Base-by-base conservation (phyloP, 2,113 vertebrate species). In the Corapipo altera region DNA sequence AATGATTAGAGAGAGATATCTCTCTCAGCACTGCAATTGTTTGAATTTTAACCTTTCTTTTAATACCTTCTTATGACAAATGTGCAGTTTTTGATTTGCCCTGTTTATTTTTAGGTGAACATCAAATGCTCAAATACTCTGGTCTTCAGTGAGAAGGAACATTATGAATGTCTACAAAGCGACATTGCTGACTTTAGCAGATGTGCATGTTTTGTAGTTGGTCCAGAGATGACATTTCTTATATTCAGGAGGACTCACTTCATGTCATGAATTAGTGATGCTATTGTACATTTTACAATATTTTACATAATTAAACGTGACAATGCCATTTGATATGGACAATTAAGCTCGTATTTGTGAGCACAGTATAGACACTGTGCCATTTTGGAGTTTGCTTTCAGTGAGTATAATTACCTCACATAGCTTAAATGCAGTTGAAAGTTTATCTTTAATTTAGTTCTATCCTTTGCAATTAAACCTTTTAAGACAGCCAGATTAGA, bases 251-350 rank as follows among this genome's bases (percentile, higher is more conserved):
- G 23, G 80, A 85, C 39, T 54, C 74, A 39, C 77, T 93, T 95
- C 79, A 49, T 69, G 70, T 27, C 3, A 66, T 39, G 66, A 93
- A 81, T 94, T 93, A 85, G 73, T 87, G 88, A 78, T 87, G 69
- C 69, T 87, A 92, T 95, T 91, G 83, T 81, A 91, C 62, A 64
- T 75, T 59, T 75, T 75, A 57, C 55, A 81, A 87, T 94, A 94
- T 94, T 97, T 95, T 66, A 76, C 70, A 64, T 96, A 95, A 95
- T 96, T 92, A 94, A 92, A 96, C 2, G 58, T 96, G 95, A 94
- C 49, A 22, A 75, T 89, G 62, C 54, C 87, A 90, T 97, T 95
- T 95, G 89, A 95, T 85, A 91, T 59, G 87, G 91, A 80, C 93
- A 95, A 95, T 96, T 97, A 96, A 90, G n/a, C 72, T 81, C 2